Evolutionary conservation across 2,113 vertebrate species (phyloP), one percentile per base, ranked within the genome.

Genomic region (Etheostoma cragini): DNA sequence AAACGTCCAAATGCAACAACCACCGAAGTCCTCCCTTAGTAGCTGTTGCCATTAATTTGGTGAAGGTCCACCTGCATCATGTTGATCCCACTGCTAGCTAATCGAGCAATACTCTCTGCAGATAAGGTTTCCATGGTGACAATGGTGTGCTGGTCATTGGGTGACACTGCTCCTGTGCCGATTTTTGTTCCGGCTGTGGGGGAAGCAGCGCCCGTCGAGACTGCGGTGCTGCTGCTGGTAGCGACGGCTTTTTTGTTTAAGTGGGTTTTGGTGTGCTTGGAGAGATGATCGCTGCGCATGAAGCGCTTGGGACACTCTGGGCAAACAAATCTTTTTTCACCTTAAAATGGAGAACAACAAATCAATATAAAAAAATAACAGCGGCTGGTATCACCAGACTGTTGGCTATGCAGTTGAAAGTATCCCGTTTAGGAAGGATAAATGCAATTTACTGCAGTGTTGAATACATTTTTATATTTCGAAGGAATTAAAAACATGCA

Each of bases 261-360:
- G 93, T 99, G 98, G 74, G 98, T 99, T 90, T 98, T 98, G 94
- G 98, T 94, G 94, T 98, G 97, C 85, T 98, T 99, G 81, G 98
- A 98, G 81, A 99, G 96, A 72, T 99, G 98, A 87, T 99, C 97
- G 46, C 98, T 99, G 54, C 98, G 96, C 98, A 98, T 99, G 93
- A 99, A 99, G 89, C 97, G 96, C 69, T 99, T 98, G 71, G 97
- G 97, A 84, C 98, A 99, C 81, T 98, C 97, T 0, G 96, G 76
- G 63, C 98, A 99, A 4, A 91, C 88, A 89, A 99, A 99, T 49
- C 97, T 97, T 92, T 99, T 99, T 91, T 99, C 98, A 52, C 98
- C 98, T 98, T 38, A 83, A 8, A 22, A 60, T 6, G 17, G 21
- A 12, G 1, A 6, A 46, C n/a, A 53, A 35, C 6, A 54, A 30